A percentile compares a stretch with the other conserved stretches of the same genome.
phyloP scores from a whole-genome alignment of 2,113 vertebrate species.

The Anhinga anhinga region DNA sequence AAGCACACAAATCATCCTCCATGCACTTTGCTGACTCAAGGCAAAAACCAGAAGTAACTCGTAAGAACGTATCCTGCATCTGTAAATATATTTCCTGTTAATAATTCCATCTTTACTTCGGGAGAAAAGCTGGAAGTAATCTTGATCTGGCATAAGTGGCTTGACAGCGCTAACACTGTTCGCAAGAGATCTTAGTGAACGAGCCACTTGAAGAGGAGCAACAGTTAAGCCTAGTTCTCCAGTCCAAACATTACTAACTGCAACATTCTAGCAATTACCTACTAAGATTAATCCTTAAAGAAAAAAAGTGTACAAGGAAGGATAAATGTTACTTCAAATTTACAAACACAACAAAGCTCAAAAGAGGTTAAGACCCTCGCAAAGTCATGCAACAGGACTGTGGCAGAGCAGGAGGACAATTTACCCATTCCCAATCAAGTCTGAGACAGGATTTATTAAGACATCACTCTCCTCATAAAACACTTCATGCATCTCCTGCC shows the following conservation, averaged over 20 bases:
- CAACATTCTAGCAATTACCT: neutral
- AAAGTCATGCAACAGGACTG: neutral
- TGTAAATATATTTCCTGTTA: neutral
- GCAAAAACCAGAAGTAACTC: neutral
- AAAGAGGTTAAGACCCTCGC: neutral
- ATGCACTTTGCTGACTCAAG: neutral
- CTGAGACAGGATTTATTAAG: neutral
- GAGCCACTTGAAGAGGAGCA: neutral
- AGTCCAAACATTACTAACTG: neutral
- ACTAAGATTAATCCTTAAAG: neutral
- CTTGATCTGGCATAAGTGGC: neutral
- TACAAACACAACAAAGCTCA: neutral
- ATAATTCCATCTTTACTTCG: neutral
- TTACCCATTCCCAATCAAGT: neutral
- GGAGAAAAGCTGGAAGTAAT: neutral
- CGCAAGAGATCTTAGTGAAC: neutral
- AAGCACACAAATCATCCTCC: neutral
- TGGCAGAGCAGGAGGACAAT: neutral
- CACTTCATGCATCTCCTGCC: neutral
- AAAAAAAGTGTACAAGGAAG: neutral
- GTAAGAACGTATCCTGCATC: neutral
- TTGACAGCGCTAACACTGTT: neutral
- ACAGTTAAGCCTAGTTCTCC: neutral
- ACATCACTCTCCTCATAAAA: neutral
- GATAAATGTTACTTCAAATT: neutral